Evolutionary conservation across 2,888 invertebrate genomes (phyloP).

Genomic region (Aphodius granarius): DNA sequence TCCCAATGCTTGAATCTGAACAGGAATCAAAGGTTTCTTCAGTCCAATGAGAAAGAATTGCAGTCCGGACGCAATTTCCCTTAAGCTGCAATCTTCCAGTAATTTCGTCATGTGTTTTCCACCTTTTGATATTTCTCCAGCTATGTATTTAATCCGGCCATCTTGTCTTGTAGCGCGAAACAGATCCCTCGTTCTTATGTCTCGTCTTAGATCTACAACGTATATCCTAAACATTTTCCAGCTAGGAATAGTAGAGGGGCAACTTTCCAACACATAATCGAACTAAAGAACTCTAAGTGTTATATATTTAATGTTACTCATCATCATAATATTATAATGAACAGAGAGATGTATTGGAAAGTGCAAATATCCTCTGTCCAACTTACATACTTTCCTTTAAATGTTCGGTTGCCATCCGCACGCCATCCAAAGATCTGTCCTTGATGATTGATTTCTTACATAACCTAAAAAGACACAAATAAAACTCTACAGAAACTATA

Average conservation of each 20-base stretch:
- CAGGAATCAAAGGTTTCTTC: slow-evolving; percentile 53
- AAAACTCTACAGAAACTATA: background rate
- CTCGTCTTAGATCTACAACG: slow-evolving; percentile 30
- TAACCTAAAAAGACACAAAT: slow-evolving; percentile 19
- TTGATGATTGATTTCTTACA: slow-evolving; percentile 51
- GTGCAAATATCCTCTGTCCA: background rate
- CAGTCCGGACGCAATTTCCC: slow-evolving; percentile 54
- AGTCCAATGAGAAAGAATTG: slow-evolving; percentile 50
- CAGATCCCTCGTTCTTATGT: slow-evolving; percentile 44
- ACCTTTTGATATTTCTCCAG: slow-evolving; percentile 36
- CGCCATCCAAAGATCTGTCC: slow-evolving; percentile 51
- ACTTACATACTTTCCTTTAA: slow-evolving; percentile 52
- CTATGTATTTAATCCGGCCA: slow-evolving; percentile 35
- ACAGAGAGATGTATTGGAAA: background rate
- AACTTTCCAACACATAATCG: background rate
- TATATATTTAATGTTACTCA: too few relatives aligned
- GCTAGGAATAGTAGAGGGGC: background rate
- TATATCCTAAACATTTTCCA: background rate
- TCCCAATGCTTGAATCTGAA: slow-evolving; percentile 54
- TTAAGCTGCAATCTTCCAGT: slow-evolving; percentile 44
- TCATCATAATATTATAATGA: too few relatives aligned
- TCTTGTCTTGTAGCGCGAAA: slow-evolving; percentile 44
- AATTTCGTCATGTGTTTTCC: slow-evolving; percentile 36
- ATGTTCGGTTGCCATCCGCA: slow-evolving; percentile 49
- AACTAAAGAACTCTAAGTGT: too few relatives aligned